Base-by-base conservation (phyloP, 2,888 invertebrate genomes). In the Lochmaea capreae region DNA sequence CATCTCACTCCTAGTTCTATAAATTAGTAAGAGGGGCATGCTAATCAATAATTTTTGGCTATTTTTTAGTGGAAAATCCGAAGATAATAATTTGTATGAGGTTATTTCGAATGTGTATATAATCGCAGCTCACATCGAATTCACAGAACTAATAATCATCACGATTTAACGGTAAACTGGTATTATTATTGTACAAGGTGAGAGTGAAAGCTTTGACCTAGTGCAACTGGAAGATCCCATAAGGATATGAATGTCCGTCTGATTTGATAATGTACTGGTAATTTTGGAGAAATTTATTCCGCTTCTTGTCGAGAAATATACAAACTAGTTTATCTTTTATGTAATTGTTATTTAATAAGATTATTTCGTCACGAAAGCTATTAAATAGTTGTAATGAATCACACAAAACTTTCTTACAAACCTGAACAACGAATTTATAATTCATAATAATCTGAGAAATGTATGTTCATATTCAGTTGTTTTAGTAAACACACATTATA, bases 131-230 rank as follows among this genome's bases (percentile, higher is more conserved):
- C 18, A 1, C 10, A 54, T 54, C 2, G 18, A 18, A 18, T 54
- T 54, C 54, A 1, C 16, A 54, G 18, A 52, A 52, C 16, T n/a
- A 54, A 18, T 16, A 49, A 39, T 57, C 42, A 67, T 16, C 67
- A 42, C 2, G 12, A 14, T 1, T 33, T 61, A 33, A 33, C n/a
- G 3, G 16, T 39, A 39, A 61, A 61, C 61, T 14, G 33, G 61
- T 39, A 61, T 61, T 57, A 18, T 57, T 0, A 57, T 18, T 57
- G 4, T 8, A 18, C 16, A 16, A 39, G 8, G 33, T 42, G 14
- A 63, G 43, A 67, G 72, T 63, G 72, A 72, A 72, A 72, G 72
- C 54, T 62, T 16, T 67, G 42, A 59, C 16, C 58, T 16, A 16
- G 58, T 54, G 22, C 63, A 18, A 46, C 14, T 63, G 61, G 62